Conservation (phyloP, 2,888 invertebrate species). For the Ligdia adustata region DNA sequence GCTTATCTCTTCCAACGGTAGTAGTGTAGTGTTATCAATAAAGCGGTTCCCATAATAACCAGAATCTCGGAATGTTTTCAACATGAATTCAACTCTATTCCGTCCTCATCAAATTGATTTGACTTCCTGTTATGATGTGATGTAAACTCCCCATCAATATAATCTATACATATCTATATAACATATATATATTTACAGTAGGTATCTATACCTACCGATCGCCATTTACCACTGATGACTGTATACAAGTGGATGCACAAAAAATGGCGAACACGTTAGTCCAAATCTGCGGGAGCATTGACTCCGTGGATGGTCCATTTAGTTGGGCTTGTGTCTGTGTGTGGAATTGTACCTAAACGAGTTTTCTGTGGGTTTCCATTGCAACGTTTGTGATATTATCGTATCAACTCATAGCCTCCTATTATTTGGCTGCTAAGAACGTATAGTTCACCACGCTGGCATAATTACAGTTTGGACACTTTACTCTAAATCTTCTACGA, state of each 20-base stretch:
- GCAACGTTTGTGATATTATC: conserved; percentile 18
- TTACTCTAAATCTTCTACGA: no score
- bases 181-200: conserved; percentile 6
- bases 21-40: no score
- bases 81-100: background rate
- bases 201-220: conserved; percentile 8
- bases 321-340: conserved; percentile 49
- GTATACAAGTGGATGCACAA: conserved; percentile 34
- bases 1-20: no score
- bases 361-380: conserved; percentile 62
- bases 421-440: no score
- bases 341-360: conserved; percentile 55
- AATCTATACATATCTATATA: background rate
- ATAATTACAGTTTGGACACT: no score
- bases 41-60: no score
- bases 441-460: no score
- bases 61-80: no score
- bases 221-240: conserved; percentile 10
- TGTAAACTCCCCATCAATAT: conserved; percentile 14
- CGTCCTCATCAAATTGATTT: conserved; percentile 6
- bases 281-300: conserved; percentile 71
- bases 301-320: conserved; percentile 72
- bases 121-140: conserved; percentile 20
- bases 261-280: conserved; percentile 58
- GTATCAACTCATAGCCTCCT: no score